Evolutionary conservation across 2,113 vertebrate genomes (phyloP).

Genomic region (Cyphomyrus discorhynchus): DNA sequence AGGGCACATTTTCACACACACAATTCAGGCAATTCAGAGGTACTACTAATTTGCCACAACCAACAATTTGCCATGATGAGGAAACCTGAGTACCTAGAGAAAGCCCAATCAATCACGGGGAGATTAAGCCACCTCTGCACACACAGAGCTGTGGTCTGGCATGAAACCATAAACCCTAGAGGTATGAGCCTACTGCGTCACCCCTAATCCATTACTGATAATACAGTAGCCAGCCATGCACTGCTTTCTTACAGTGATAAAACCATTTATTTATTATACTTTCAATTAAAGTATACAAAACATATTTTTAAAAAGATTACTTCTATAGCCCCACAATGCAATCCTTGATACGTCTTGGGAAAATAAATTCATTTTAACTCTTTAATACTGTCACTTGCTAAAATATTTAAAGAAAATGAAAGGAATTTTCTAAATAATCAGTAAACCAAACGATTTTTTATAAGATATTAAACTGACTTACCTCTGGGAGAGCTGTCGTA

Average conservation of each 20-base stretch:
- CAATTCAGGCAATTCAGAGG: not conserved
- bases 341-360: not conserved
- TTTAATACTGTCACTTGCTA: not conserved
- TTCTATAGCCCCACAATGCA: not conserved
- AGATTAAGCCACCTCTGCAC: not conserved
- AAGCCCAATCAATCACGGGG: not conserved
- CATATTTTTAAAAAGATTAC: not conserved
- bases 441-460: not conserved
- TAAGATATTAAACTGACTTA: not conserved
- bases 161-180: not conserved
- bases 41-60: not conserved
- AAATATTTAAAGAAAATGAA: not conserved
- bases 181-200: not conserved
- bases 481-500: not conserved
- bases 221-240: not conserved
- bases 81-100: not conserved
- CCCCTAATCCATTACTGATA: not conserved
- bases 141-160: not conserved
- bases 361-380: not conserved
- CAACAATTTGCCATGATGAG: not conserved
- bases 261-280: not conserved
- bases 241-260: not conserved
- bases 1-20: not conserved
- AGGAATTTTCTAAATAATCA: not conserved
- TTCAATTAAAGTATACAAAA: not conserved